Conservation (phyloP, 1,140 invertebrate genomes). For the Zaprionus davidi region DNA sequence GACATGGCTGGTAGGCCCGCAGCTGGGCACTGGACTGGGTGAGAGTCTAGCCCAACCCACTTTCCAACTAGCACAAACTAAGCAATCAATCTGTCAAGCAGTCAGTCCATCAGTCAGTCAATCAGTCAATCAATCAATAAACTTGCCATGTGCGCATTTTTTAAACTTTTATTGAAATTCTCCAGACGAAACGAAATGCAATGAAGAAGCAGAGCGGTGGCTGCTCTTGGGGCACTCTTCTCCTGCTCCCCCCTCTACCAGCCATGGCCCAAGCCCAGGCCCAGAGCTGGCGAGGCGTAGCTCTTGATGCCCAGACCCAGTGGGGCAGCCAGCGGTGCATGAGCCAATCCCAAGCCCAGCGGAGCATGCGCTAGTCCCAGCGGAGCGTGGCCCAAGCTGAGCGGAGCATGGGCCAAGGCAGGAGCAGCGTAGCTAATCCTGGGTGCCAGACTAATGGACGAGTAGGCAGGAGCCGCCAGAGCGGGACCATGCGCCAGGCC, state of each 20-base stretch:
- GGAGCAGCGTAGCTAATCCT: constrained; percentile 55
- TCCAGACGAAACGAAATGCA: constrained; percentile 26
- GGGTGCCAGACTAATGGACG: constrained; percentile 34
- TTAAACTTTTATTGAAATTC: constrained; percentile 35
- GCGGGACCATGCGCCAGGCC: constrained; percentile 47
- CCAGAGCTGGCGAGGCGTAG: constrained; percentile 45
- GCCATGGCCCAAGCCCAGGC: constrained; percentile 58
- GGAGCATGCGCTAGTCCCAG: constrained; percentile 37
- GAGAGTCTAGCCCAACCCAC: constrained; percentile 8
- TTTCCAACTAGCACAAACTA: constrained; percentile 20
- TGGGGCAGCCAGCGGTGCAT: constrained; percentile 52
- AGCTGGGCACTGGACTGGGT: background rate
- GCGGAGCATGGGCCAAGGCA: constrained; percentile 44
- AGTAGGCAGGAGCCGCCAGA: constrained; percentile 33
- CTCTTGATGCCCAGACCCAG: constrained; percentile 58
- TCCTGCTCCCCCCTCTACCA: constrained; percentile 56
- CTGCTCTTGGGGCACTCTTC: background rate
- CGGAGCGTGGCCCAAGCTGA: constrained; percentile 41
- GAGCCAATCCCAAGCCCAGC: constrained; percentile 19
- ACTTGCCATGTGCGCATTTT: constrained; percentile 10
- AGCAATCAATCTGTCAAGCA: constrained; percentile 30
- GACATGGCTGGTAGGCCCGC: constrained; percentile 50
- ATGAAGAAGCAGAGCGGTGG: constrained; percentile 12
- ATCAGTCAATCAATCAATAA: constrained; percentile 17
- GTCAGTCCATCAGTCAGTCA: constrained; percentile 40